Percentiles rank a stretch among this genome's conserved stretches.
Conservation (phyloP, 2,797 vertebrate species). For the Diplodus puntazzo region DNA sequence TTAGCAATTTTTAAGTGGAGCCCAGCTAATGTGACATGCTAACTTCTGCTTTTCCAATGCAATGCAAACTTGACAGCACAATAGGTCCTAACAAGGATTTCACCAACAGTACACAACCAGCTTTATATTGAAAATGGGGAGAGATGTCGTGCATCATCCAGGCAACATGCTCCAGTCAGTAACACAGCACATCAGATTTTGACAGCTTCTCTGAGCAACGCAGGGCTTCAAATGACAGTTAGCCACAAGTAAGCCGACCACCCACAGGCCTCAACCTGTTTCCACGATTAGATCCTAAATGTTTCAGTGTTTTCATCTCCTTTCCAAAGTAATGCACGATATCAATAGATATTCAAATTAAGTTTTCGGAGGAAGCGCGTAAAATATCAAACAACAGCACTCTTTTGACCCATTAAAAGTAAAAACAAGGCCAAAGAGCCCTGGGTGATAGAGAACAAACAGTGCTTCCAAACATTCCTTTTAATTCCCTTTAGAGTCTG, state of each 20-base stretch:
- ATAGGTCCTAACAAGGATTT: too few relatives aligned
- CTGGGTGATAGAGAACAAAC: slow-evolving; percentile 16
- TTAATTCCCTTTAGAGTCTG: slow-evolving; percentile 4
- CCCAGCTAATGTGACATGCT: too few relatives aligned
- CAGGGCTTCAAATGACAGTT: background rate
- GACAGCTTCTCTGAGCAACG: background rate
- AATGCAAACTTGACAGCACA: too few relatives aligned
- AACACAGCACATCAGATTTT: background rate
- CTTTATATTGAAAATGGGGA: too few relatives aligned
- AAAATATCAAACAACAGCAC: background rate
- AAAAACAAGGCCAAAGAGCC: slow-evolving; percentile 2
- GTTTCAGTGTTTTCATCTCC: too few relatives aligned
- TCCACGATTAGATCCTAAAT: too few relatives aligned
- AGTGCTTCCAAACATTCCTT: slow-evolving; percentile 1
- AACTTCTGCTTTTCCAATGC: too few relatives aligned
- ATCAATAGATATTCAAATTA: background rate
- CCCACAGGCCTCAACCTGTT: background rate
- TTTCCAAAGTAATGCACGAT: background rate
- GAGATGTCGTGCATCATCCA: too few relatives aligned
- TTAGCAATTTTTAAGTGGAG: too few relatives aligned
- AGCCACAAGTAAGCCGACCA: background rate
- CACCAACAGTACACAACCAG: too few relatives aligned
- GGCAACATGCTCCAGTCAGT: background rate
- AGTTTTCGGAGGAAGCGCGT: background rate
- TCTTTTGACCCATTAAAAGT: slow-evolving; percentile 19